phyloP scores from a whole-genome alignment of 2,113 vertebrate genomes.

The Lagenorhynchus albirostris region DNA sequence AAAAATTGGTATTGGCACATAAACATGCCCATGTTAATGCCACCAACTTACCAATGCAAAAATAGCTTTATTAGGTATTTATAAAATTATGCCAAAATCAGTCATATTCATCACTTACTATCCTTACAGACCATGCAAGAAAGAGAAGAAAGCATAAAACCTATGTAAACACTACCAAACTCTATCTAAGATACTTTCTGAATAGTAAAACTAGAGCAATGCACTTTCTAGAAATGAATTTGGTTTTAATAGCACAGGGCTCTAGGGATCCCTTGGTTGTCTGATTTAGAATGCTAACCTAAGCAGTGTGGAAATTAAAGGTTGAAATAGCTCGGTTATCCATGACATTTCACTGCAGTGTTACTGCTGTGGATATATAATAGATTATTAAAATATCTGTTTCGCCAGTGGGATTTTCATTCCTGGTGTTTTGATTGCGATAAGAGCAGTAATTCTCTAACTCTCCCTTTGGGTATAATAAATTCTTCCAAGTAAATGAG shows the following conservation, averaged over 20 bases:
- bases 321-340: constrained; percentile 32
- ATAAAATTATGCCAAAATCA: background rate
- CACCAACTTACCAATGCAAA: background rate
- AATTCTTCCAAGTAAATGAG: constrained; percentile 45
- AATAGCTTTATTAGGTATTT: background rate
- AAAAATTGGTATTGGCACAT: background rate
- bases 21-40: background rate
- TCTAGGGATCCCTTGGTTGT: constrained; percentile 35
- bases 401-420: constrained; percentile 56
- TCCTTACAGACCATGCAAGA: background rate
- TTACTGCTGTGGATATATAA: constrained; percentile 34
- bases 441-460: constrained; percentile 61
- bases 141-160: constrained; percentile 32
- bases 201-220: background rate
- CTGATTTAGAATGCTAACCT: constrained; percentile 50
- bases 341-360: constrained; percentile 50
- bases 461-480: constrained; percentile 55
- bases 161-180: constrained; percentile 1
- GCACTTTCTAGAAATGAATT: constrained; percentile 46
- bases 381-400: constrained; percentile 71
- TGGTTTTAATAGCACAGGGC: constrained; percentile 44
- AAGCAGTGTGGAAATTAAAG: constrained; percentile 58
- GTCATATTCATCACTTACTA: background rate
- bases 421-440: constrained; percentile 54
- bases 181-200: constrained; percentile 8